Conservation (phyloP, 2,888 invertebrate species). For the Drosophila fungiperda region DNA sequence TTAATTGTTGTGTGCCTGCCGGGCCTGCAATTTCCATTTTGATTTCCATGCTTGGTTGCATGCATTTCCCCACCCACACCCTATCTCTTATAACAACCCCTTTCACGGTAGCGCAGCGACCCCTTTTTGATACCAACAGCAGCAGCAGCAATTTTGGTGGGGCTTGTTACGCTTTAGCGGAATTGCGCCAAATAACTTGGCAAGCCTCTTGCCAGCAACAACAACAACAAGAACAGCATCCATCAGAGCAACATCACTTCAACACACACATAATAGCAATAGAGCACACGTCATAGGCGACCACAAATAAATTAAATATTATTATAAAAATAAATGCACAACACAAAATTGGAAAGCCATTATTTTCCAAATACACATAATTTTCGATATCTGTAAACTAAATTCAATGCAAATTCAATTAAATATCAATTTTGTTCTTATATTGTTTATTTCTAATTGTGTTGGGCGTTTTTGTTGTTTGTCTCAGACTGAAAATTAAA, state of each 20-base stretch:
- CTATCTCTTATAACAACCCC: not conserved
- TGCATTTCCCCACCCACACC: conserved; percentile 1
- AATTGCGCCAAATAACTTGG: conserved; percentile 79
- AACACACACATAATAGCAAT: conserved; percentile 8
- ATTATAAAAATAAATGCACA: conserved; percentile 40
- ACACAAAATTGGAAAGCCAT: conserved; percentile 26
- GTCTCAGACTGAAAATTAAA: conserved; percentile 10
- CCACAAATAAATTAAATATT: conserved; percentile 30
- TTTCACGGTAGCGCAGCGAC: conserved; percentile 2
- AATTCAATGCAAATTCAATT: not conserved
- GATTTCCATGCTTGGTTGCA: conserved; percentile 70
- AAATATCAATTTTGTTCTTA: not conserved
- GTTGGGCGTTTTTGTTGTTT: not conserved
- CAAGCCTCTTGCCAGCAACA: conserved; percentile 51
- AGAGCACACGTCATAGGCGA: conserved; percentile 31
- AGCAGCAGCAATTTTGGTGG: conserved; percentile 38
- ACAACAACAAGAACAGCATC: conserved; percentile 21
- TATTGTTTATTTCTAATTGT: not conserved
- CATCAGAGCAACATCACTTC: conserved; percentile 15
- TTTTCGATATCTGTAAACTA: not conserved
- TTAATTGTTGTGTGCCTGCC: conserved; percentile 61
- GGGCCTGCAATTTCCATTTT: conserved; percentile 68
- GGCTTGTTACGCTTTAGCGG: conserved; percentile 73
- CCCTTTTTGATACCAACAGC: conserved; percentile 18
- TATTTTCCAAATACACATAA: conserved; percentile 9